phyloP scores from a whole-genome alignment of 2,113 vertebrate species.

The Crotophaga sulcirostris region DNA sequence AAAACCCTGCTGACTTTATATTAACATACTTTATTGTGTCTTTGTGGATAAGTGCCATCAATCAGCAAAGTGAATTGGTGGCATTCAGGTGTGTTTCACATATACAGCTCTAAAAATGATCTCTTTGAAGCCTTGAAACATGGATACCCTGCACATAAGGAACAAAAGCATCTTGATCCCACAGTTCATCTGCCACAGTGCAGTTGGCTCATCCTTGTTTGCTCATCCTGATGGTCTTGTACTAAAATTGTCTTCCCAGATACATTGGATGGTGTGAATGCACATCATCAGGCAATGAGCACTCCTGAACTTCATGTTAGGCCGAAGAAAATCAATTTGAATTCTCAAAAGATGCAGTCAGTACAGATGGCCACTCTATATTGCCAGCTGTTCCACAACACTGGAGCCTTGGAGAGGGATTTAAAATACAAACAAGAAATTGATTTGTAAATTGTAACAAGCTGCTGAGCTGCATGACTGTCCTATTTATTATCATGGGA shows the following conservation, averaged over 20 bases:
- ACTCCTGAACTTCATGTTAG: background rate
- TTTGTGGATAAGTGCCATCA: background rate
- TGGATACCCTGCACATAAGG: background rate
- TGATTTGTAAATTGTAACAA: background rate
- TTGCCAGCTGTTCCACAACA: background rate
- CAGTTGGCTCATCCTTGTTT: background rate
- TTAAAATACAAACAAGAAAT: conserved; percentile 17
- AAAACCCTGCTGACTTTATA: background rate
- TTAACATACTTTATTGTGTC: background rate
- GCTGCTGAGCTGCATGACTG: background rate
- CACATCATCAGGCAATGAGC: background rate
- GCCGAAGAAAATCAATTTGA: background rate
- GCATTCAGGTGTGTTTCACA: background rate
- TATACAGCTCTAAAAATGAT: background rate
- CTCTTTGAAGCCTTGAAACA: background rate
- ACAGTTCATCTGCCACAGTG: background rate
- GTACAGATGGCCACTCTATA: background rate
- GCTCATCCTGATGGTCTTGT: background rate
- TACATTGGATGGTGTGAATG: background rate
- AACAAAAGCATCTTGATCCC: background rate
- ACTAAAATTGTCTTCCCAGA: background rate
- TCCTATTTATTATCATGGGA: background rate
- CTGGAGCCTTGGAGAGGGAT: background rate
- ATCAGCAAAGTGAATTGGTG: background rate
- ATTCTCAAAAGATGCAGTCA: background rate